These are phyloP conservation scores for Neodiprion pinetum DNA, from an alignment of 1,140 invertebrate species.

Conservation along the genomic window DNA sequence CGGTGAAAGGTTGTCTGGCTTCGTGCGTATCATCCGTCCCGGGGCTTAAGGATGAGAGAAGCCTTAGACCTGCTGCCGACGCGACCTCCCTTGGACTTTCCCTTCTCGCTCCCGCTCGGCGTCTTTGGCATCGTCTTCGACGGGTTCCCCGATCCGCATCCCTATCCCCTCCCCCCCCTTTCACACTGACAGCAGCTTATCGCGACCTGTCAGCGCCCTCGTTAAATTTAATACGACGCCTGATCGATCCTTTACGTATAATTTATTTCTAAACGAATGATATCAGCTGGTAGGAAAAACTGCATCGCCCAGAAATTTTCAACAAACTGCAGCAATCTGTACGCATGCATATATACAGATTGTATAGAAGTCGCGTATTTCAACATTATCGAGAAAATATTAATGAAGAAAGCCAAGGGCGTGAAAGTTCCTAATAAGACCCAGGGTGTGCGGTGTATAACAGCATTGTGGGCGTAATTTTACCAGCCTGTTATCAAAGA, in stretches of 20 bases:
- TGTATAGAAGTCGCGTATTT: too few relatives aligned
- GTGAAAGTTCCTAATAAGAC: too few relatives aligned
- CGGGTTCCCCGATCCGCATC: background rate
- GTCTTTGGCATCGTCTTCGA: background rate
- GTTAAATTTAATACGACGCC: constrained; percentile 2
- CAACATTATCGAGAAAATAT: too few relatives aligned
- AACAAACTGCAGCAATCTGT: too few relatives aligned
- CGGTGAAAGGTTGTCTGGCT: constrained; percentile 3
- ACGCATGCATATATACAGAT: too few relatives aligned
- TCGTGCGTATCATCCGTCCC: constrained; percentile 3
- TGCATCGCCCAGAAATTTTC: too few relatives aligned
- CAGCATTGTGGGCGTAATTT: too few relatives aligned
- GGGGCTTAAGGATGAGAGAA: background rate
- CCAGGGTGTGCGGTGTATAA: too few relatives aligned
- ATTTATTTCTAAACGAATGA: too few relatives aligned
- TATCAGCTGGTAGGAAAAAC: too few relatives aligned
- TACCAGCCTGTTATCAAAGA: background rate
- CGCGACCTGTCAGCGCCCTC: background rate
- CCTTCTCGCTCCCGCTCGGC: background rate
- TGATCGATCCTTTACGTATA: background rate
- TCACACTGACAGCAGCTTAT: background rate
- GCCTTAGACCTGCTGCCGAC: constrained; percentile 12
- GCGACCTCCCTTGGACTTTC: background rate
- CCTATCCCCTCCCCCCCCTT: too few relatives aligned
- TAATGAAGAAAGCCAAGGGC: too few relatives aligned